Base-by-base conservation (phyloP, 2,888 invertebrate genomes). In the Temnothorax unifasciatus region DNA sequence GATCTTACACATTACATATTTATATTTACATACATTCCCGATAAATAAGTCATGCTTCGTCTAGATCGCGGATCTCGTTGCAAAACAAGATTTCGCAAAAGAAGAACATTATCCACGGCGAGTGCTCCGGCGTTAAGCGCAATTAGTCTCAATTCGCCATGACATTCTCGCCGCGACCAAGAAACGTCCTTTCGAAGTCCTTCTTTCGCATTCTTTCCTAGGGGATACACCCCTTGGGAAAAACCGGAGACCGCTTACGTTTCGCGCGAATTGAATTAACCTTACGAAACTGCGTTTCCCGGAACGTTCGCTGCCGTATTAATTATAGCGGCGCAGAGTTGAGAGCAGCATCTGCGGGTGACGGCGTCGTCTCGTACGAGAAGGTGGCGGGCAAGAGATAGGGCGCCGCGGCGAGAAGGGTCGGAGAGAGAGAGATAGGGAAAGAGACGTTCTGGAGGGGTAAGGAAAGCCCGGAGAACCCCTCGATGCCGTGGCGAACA, bases 341-440 rank as follows among this genome's bases (percentile, higher is more conserved):
- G 89, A 91, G 93, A 93, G 91, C 79, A 87, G 87, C 91, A 92
- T 90, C 94, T 94, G 94, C 86, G 85, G 84, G 88, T 90, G 94
- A 94, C 94, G 93, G 94, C 79, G 71, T 79, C 79, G 79, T 77
- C 61, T 66, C 64, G 73, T 81, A 61, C 73, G 79, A 81, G 59
- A 73, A 59, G 47, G 57, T 59, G 77, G 64, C 71, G 59, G 47
- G 38, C 59, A 81, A 44, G 75, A 73, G 73, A 85, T 41, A 74
- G 83, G 81, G 73, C 71, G 41, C 66, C 68, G 54, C 52, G 38
- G 18, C n/a, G 69, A 76, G 64, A 44, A 21, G 34, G 50, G 15
- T 50, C 0, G 34, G 4, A 61, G n/a, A 18, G 4, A 18, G 21
- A 52, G n/a, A 25, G 9, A 61, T n/a, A 25, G 9, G 38, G 11